phyloP scores from a whole-genome alignment of 2,888 invertebrate genomes.

The Troides aeacus region DNA sequence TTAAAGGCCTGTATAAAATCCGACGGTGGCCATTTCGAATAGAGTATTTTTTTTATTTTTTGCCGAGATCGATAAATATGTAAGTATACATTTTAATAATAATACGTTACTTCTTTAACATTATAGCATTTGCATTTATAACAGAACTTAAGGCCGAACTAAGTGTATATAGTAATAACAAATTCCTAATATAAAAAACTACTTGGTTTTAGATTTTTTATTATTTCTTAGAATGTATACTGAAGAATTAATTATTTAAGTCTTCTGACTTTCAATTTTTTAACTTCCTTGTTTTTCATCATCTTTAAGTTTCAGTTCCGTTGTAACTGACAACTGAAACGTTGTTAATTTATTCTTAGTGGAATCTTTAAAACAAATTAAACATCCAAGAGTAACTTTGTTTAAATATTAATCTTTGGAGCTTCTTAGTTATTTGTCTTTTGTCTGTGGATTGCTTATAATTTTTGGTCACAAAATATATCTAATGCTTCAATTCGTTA shows the following conservation, averaged over 20 bases:
- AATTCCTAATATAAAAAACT: not conserved
- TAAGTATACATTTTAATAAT: too few relatives aligned
- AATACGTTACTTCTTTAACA: too few relatives aligned
- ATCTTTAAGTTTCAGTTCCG: not conserved
- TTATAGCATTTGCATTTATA: too few relatives aligned
- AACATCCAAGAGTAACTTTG: slow-evolving; percentile 13
- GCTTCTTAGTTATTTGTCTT: not conserved
- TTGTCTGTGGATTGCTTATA: not conserved
- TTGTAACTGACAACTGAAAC: slow-evolving; percentile 12
- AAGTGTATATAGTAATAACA: too few relatives aligned
- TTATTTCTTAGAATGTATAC: not conserved
- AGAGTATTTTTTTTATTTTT: too few relatives aligned
- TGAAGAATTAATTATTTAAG: not conserved
- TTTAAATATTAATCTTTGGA: not conserved
- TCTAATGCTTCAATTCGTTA: too few relatives aligned
- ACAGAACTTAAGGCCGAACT: too few relatives aligned
- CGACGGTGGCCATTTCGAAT: too few relatives aligned
- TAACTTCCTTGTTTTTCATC: slow-evolving; percentile 4
- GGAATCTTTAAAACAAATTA: slow-evolving; percentile 12
- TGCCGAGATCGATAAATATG: too few relatives aligned
- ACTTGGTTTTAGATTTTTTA: not conserved
- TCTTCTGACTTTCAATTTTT: not conserved
- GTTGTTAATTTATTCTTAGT: slow-evolving; percentile 20
- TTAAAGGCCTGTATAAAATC: too few relatives aligned
- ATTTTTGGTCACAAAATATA: not conserved